Base-by-base conservation (phyloP, 2,888 invertebrate genomes). In the Drosophila cognata region DNA sequence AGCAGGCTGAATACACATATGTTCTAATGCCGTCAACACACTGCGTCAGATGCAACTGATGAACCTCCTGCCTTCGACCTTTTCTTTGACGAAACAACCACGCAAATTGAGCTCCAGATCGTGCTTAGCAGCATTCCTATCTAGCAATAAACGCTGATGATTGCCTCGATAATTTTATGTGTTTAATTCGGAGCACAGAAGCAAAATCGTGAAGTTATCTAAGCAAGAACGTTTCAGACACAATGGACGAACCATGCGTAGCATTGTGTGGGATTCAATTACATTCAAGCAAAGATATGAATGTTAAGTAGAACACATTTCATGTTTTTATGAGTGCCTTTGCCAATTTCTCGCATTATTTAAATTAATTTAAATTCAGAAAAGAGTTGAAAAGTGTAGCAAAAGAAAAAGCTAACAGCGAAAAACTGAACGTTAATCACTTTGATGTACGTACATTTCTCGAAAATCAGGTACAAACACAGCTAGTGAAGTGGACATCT, bases 131-230 rank as follows among this genome's bases (percentile, higher is more conserved):
- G 43, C n/a, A 43, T 43, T 21, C 6, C 25, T 25, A 11, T 58
- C n/a, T 58, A 35, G 66, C 69, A 79, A 78, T 74, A 67, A 76
- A 64, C 61, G 66, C 61, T 57, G 79, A 82, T 86, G 73, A 75
- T 84, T 79, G 86, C 84, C 87, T 86, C 86, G 84, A 87, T 87
- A 81, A 87, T 88, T 88, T 86, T 81, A 79, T 79, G 88, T 81
- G 79, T 86, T 82, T 48, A 25, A 81, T 69, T 56, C 89, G 88
- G 82, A 46, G 38, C 51, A 33, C 75, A 77, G 79, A 33, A 33
- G 10, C 21, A 60, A 51, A n/a, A 29, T 41, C 53, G 33, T 57
- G 46, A 33, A 55, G 50, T 38, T 41, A 51, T 29, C 16, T 18
- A 28, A 8, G 28, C 18, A 66, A 50, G 8, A 13, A 10, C 33